Base-by-base conservation (phyloP, 2,797 vertebrate species). In the Telmatherina bonti region DNA sequence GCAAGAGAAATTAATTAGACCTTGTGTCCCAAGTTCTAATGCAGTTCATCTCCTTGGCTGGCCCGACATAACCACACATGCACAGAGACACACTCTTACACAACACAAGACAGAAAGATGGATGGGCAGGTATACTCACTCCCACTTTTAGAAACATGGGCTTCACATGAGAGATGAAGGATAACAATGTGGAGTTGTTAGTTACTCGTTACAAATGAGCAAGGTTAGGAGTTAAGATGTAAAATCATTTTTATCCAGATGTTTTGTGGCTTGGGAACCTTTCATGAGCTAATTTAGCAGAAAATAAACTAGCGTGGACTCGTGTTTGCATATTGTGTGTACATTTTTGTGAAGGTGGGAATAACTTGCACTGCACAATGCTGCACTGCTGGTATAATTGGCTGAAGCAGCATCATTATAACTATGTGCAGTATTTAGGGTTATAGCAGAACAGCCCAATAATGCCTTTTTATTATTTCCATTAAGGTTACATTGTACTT, bases 1-100 rank as follows among this genome's bases (percentile, higher is more conserved):
- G 93, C 91, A 79, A 82, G 81, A 82, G 81, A 82, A 91, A 91
- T 91, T 93, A 93, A 93, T 93, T 91, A 93, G 88, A 91, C 87
- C 86, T 84, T 70, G 80, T 90, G 89, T 93, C 88, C 85, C 74
- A 69, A 83, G 87, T 82, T 79, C 77, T 88, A 87, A 92, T 88
- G 86, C 84, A 80, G 88, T 82, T 86, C 82, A 73, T 89, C 72
- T 74, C 76, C 70, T 79, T 82, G 22, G 52, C 63, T 62, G 68
- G 70, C 78, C 75, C 16, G 47, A 49, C 20, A 18, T 58, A 30
- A 66, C 27, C 47, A 49, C 33, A 26, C 67, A 30, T 33, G 31
- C 72, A 51, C 60, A 13, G 38, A 55, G 47, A 24, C 70, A 35
- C 59, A 49, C 43, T 52, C 29, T 15, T 55, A 61, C 45, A 56